A percentile compares a stretch with the other conserved stretches of the same genome.
Evolutionary conservation across 1,140 invertebrate genomes (phyloP).

Genomic region (Chelonus insularis): DNA sequence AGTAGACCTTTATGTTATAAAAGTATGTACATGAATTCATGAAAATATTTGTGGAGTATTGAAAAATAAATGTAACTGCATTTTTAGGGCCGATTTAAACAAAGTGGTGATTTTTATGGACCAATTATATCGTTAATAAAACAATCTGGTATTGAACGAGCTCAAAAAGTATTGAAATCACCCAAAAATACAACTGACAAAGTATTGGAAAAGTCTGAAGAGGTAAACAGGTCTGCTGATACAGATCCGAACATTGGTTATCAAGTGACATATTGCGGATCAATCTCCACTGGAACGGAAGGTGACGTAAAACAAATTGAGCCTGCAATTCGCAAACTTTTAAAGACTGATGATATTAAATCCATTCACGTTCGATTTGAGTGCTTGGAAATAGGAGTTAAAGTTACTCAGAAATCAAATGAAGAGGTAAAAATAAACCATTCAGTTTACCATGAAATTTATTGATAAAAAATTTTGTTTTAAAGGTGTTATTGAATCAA

Average conservation of each 20-base stretch:
- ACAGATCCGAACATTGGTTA: slow-evolving; percentile 56
- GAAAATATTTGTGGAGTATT: too few species aligned
- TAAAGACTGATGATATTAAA: slow-evolving; percentile 41
- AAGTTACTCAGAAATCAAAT: slow-evolving; percentile 49
- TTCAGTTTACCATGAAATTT: slow-evolving; percentile 19
- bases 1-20: slow-evolving; percentile 62
- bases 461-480: slow-evolving; percentile 24
- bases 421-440: slow-evolving; percentile 40
- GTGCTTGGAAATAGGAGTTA: slow-evolving; percentile 61
- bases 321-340: slow-evolving; percentile 54
- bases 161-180: slow-evolving; percentile 38
- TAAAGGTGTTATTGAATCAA: slow-evolving; percentile 60
- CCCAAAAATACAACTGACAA: slow-evolving; percentile 25
- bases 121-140: slow-evolving; percentile 51
- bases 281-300: slow-evolving; percentile 51
- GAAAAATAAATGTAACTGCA: too few species aligned
- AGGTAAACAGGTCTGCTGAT: slow-evolving; percentile 7
- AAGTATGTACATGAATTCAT: too few species aligned
- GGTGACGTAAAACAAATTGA: slow-evolving; percentile 65
- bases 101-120: slow-evolving; percentile 45
- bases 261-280: slow-evolving; percentile 57
- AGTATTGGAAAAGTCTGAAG: slow-evolving; percentile 16
- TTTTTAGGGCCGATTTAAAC: slow-evolving; percentile 44
- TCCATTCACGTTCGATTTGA: slow-evolving; percentile 57
- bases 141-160: slow-evolving; percentile 40